Percentiles rank a stretch among this genome's conserved stretches.
These are phyloP conservation scores for Heterodera schachtii DNA, from an alignment of 1,140 invertebrate species.

Conservation along the genomic window DNA sequence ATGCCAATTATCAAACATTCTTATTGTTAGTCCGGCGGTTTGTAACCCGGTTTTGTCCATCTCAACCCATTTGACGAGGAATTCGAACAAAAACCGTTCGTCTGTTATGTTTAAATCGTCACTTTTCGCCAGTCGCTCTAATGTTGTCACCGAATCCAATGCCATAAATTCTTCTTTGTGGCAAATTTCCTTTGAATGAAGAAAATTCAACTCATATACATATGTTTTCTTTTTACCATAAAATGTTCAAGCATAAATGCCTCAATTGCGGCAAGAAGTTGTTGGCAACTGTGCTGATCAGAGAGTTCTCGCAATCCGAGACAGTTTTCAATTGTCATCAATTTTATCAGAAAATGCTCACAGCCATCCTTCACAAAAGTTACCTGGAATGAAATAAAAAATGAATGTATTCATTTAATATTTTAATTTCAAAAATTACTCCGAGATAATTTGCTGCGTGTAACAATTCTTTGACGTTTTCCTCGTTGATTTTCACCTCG, in stretches of 20 bases:
- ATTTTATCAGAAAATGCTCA: slow-evolving; percentile 16
- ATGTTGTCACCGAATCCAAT: not conserved
- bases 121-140: slow-evolving; percentile 22
- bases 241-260: slow-evolving; percentile 23
- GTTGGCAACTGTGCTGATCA: slow-evolving; percentile 26
- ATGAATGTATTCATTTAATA: not conserved
- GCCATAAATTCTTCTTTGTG: slow-evolving; percentile 17
- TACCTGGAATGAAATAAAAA: slow-evolving; percentile 12
- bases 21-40: not conserved
- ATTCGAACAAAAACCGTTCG: slow-evolving; percentile 31
- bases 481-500: slow-evolving; percentile 19
- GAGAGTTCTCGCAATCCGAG: slow-evolving; percentile 17
- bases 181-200: slow-evolving; percentile 17
- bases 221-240: slow-evolving; percentile 8
- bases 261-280: slow-evolving; percentile 15
- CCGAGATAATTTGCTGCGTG: slow-evolving; percentile 34
- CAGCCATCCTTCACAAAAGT: slow-evolving; percentile 28
- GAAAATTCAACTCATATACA: not conserved
- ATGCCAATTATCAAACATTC: not conserved
- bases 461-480: slow-evolving; percentile 8
- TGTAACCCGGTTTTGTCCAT: slow-evolving; percentile 8
- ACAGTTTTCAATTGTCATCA: slow-evolving; percentile 25
- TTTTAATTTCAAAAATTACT: slow-evolving; percentile 6
- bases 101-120: slow-evolving; percentile 17
- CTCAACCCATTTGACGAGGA: slow-evolving; percentile 30